Evolutionary conservation across 2,888 invertebrate genomes (phyloP), one percentile per base, ranked within the genome.

Genomic region (Dorcus hopei): DNA sequence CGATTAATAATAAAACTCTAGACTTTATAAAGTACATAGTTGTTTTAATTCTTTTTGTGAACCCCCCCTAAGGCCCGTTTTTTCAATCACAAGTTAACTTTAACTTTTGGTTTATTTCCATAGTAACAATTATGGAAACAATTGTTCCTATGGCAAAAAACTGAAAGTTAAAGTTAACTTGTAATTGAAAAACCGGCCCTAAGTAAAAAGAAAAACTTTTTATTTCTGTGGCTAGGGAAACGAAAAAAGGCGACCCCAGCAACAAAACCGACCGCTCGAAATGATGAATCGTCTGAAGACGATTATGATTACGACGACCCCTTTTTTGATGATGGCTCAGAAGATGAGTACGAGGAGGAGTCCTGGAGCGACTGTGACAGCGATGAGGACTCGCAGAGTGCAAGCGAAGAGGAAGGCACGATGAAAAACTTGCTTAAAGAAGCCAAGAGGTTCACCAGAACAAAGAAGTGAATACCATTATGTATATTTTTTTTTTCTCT

Each of bases 221-320:
- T 0, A 4, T 33, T 33, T 33, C 26, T 33, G 6, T 33, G 26
- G 26, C 26, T 33, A 33, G 26, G 26, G 6, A 33, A 33, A 7
- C 26, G 26, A 33, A 33, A 33, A 6, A 54, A 19, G 39, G 19
- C 3, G 19, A 14, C 14, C 14, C 14, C 14, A 14, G 14, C 26
- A 56, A 59, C 11, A 56, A 41, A 49, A 47, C 33, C 9, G 41
- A 14, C 39, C 9, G 19, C n/a, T 7, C 52, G 39, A 43, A 59
- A 54, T 14, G 49, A 49, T 16, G 64, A 66, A 42, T 62, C 66
- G 3, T 58, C 65, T 2, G 60, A 62, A 39, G 66, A 66, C 51
- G 68, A 68, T 48, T 66, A 68, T 47, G 67, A 68, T 54, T 57
- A 60, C 38, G 55, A 61, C 9, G 68, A 68, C 64, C 67, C 69